These are phyloP conservation scores for Drosophila carrolli DNA, from an alignment of 1,140 invertebrate species.

Conservation along the genomic window DNA sequence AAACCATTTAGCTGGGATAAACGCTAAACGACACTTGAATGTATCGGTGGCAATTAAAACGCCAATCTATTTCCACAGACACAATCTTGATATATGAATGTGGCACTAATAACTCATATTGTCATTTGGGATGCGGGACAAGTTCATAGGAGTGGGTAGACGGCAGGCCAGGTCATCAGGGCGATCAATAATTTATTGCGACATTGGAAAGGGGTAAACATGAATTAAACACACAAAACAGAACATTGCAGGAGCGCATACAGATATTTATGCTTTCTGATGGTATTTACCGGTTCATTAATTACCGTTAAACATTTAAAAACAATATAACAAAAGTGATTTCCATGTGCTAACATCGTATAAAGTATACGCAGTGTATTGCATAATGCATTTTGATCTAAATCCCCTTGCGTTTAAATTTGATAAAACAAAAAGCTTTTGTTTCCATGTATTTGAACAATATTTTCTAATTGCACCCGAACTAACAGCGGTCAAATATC, in stretches of 20 bases:
- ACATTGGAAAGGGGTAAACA: constrained; percentile 18
- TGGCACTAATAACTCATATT: constrained; percentile 58
- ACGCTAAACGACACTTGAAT: constrained; percentile 36
- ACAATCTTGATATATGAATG: constrained; percentile 52
- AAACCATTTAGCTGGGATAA: constrained; percentile 10
- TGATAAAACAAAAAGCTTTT: background rate
- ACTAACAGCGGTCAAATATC: constrained; percentile 35
- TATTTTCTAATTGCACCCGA: constrained; percentile 36
- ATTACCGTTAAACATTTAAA: background rate
- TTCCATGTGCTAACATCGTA: background rate
- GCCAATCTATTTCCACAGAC: constrained; percentile 48
- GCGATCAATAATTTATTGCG: constrained; percentile 35
- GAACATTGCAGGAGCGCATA: background rate
- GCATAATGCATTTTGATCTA: background rate
- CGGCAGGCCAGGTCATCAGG: constrained; percentile 19
- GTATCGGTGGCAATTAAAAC: constrained; percentile 66
- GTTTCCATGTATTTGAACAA: constrained; percentile 20
- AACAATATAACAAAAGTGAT: background rate
- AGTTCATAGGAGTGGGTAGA: constrained; percentile 4
- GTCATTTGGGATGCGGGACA: constrained; percentile 21
- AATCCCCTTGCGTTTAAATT: background rate
- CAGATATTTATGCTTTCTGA: constrained; percentile 6
- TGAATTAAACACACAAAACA: constrained; percentile 25
- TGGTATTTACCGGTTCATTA: background rate
- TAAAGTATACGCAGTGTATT: constrained; percentile 26